Conservation (phyloP, 2,888 invertebrate genomes). For the Rhaphigaster nebulosa region DNA sequence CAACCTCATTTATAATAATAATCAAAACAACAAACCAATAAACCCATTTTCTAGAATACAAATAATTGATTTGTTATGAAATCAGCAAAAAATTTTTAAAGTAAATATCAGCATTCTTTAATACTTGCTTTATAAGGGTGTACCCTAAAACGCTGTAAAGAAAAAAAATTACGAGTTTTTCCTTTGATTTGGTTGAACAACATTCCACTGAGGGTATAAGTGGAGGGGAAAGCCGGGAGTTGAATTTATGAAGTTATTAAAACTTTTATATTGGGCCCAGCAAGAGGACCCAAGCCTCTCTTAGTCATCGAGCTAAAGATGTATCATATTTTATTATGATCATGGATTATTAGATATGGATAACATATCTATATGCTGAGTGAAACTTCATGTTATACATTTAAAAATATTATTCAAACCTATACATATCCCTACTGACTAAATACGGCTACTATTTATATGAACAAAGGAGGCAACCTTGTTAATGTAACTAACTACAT, state of each 20-base stretch:
- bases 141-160: neutral
- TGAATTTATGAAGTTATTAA: conserved; percentile 59
- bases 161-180: neutral
- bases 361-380: neutral
- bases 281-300: neutral
- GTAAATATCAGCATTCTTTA: neutral
- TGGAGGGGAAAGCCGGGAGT: neutral
- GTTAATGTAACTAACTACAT: too few species aligned
- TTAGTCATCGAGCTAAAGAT: neutral
- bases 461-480: too few species aligned
- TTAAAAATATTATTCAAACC: too few species aligned
- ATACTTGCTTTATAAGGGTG: neutral
- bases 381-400: neutral
- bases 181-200: conserved; percentile 40
- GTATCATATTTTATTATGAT: neutral
- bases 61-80: too few species aligned
- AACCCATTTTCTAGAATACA: neutral
- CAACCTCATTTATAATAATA: too few species aligned
- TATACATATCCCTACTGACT: too few species aligned
- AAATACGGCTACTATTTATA: too few species aligned
- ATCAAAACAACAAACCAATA: too few species aligned
- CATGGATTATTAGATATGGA: neutral
- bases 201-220: conserved; percentile 41
- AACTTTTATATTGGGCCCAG: conserved; percentile 53
- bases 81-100: too few species aligned